Evolutionary conservation across 2,113 vertebrate genomes (phyloP).

Genomic region (Entomyzon cyanotis): DNA sequence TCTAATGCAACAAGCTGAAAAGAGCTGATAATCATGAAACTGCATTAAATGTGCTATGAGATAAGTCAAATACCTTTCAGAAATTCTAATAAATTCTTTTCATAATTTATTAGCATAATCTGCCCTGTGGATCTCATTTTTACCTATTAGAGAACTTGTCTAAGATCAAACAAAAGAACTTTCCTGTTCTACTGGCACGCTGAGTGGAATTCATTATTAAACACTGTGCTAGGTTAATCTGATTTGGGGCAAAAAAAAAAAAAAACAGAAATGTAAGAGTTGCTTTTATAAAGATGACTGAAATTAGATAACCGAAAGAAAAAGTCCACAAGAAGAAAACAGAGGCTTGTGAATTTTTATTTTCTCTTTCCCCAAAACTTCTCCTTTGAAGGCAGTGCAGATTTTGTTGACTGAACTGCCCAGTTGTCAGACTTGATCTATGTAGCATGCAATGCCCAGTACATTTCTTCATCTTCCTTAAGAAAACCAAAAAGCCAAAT

Average conservation of each 20-base stretch:
- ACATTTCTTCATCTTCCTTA: background rate
- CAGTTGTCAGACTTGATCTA: background rate
- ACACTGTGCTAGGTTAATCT: conserved; percentile 15
- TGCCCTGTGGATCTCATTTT: conserved; percentile 58
- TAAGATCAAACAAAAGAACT: conserved; percentile 55
- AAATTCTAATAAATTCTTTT: conserved; percentile 51
- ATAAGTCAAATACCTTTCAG: conserved; percentile 29
- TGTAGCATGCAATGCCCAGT: fast-evolving
- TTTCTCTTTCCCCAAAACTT: background rate
- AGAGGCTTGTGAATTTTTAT: background rate
- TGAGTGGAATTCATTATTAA: conserved; percentile 53
- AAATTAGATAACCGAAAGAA: conserved; percentile 7
- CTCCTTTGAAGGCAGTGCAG: background rate
- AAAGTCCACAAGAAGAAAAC: background rate
- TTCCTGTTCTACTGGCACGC: background rate
- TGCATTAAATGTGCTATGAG: background rate
- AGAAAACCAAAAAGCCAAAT: background rate
- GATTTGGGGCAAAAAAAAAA: background rate
- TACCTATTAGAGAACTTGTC: conserved; percentile 59
- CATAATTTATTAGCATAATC: conserved; percentile 34
- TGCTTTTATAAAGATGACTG: background rate
- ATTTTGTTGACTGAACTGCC: background rate
- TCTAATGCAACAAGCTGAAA: conserved; percentile 27
- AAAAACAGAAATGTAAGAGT: background rate
- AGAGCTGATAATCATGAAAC: conserved; percentile 37